Evolutionary conservation across 2,888 invertebrate species (phyloP), one percentile per base, ranked within the genome.

Genomic region (Nomada fabriciana): DNA sequence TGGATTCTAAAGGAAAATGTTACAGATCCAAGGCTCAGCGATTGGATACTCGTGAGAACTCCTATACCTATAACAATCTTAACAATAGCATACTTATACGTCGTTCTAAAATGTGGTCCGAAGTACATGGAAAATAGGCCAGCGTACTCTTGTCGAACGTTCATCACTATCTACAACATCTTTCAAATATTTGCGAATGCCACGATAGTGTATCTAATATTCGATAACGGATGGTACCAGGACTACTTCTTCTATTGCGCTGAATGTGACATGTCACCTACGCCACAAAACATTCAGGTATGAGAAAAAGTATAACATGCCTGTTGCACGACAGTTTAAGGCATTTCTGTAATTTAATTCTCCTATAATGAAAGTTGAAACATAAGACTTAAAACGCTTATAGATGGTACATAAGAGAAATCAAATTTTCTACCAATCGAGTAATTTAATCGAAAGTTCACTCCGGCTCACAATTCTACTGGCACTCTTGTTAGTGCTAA

Each of bases 111-210:
- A 52, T 92, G 95, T 29, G 95, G 97, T 13, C 97, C 97, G 1
- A 91, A 91, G 11, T 95, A 95, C 87, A 98, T 98, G 98, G 95
- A 95, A 90, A 93, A 96, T 87, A 95, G 96, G 71, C 94, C 95
- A 83, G 95, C 98, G 0, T 96, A 95, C 91, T 94, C 96, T 15
- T 93, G 98, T 47, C 96, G 96, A 86, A 94, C 93, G 2, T 91
- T 96, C 47, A 96, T 98, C 85, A 95, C 96, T 78, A 94, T 95
- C 88, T 98, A 98, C 94, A 98, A 98, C 92, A 94, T 97, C 18
- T 92, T 96, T 67, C 98, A 98, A 95, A 87, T 92, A 23, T 15
- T 91, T 0, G 65, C 82, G 42, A 93, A 93, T 29, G 20, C 95
- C 95, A 13, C 96, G 96, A 0, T 96, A 96, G 95, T 95, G 95